Base-by-base conservation (phyloP, 2,888 invertebrate species). In the Apamea monoglypha region DNA sequence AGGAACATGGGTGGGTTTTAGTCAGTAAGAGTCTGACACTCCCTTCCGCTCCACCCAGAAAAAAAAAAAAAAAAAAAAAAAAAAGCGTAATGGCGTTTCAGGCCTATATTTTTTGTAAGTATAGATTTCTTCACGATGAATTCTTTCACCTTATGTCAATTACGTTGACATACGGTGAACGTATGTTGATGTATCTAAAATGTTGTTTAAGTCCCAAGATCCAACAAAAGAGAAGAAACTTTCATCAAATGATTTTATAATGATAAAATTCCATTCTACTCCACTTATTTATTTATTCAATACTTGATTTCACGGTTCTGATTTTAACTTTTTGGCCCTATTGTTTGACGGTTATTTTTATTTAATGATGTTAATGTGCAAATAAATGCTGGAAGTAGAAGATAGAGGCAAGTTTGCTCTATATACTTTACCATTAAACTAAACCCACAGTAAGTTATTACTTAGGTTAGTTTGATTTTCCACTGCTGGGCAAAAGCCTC, bases 221-320 rank as follows among this genome's bases (percentile, higher is more conserved):
- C 2, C 2, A 29, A 21, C 10, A 47, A 47, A 0, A 3, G 1
- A 36, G 29, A 2, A 0, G 21, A 36, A 36, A 18, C 21, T 59
- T 73, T 61, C 32, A 21, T 32, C 59, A 36, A 74, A 68, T 50
- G 8, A 68, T 40, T 50, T 68, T 68, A 21, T 59, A 21, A 61
- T n/a, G n/a, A n/a, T n/a, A n/a, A n/a, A n/a, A n/a, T n/a, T n/a
- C n/a, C n/a, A n/a, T n/a, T n/a, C n/a, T n/a, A n/a, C n/a, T 29
- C 8, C 16, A 25, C 0, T 40, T 29, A 61, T 29, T 44, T 64
- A 64, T 25, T 36, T 68, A 71, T 29, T 44, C 12, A 32, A 71
- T 8, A 25, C 40, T 40, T 1, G 21, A 56, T 56, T 18, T 70
- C 40, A 32, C 5, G 1, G 40, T 32, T 44, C 29, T 74, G n/a